Evolutionary conservation across 2,888 invertebrate genomes (phyloP).

Genomic region (Siphlonurus alternatus): DNA sequence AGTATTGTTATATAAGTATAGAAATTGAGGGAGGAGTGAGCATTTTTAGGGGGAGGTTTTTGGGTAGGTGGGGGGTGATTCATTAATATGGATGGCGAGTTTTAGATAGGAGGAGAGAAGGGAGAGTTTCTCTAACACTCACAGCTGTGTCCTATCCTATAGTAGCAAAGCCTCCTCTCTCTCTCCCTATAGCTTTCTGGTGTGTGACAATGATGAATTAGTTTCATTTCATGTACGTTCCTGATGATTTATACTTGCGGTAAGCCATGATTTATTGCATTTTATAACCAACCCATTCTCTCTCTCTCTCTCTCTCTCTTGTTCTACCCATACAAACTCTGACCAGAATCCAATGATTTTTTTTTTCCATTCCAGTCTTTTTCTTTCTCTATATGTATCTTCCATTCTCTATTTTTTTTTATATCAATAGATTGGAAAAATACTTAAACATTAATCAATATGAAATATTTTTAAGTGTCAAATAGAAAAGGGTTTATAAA

Average conservation of each 20-base stretch:
- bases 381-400: not conserved
- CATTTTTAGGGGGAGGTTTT: not conserved
- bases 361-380: not conserved
- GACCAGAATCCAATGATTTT: conserved; percentile 7
- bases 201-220: conserved; percentile 32
- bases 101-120: not conserved
- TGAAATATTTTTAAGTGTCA: not conserved
- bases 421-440: not conserved
- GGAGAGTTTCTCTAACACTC: not conserved
- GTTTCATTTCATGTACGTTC: conserved; percentile 33
- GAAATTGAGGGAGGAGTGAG: not conserved
- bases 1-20: not conserved
- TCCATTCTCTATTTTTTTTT: not conserved
- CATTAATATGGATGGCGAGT: not conserved
- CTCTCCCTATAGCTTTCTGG: conserved; percentile 5
- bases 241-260: conserved; percentile 51
- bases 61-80: not conserved
- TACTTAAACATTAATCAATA: not conserved
- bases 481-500: not conserved
- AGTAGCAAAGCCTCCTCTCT: conserved; percentile 3
- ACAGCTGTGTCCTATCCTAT: conserved; percentile 1
- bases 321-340: conserved; percentile 6
- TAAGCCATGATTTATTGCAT: conserved; percentile 50
- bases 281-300: conserved; percentile 7
- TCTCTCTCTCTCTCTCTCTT: conserved; percentile 5